Evolutionary conservation across 2,888 invertebrate genomes (phyloP), one percentile per base, ranked within the genome.

Genomic region (Amorpha juglandis): DNA sequence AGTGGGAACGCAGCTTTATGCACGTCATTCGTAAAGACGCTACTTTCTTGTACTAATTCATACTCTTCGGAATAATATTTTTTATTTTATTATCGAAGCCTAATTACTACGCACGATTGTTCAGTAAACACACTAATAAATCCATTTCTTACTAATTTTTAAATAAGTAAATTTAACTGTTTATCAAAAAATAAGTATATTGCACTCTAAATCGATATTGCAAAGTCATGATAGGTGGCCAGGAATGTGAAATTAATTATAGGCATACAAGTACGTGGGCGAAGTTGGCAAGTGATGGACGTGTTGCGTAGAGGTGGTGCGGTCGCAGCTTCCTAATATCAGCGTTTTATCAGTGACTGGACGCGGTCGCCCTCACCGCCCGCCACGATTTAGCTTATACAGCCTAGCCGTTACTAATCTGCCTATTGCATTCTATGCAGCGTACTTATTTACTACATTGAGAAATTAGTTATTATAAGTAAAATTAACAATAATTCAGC

Each of bases 321-420:
- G 81, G 83, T 78, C 78, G 82, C 84, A 79, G 84, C 82, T 81
- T 80, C 83, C 84, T 92, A 91, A 92, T 91, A 91, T 89, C 86
- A 81, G 77, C 89, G 86, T 90, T 92, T 90, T 91, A 90, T 92
- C 92, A 92, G 87, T 84, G 88, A 81, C 82, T 68, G 74, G 77
- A 58, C 79, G 86, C 79, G 84, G 82, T 79, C 77, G 72, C 65
- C 68, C 67, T 58, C 71, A 65, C 68, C 71, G 73, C 74, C 73
- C 42, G 19, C 12, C 42, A 12, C 19, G 71, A 69, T 72, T 69
- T 69, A 72, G 74, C 58, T 16, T 19, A 42, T 58, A 38, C 42
- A 58, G 38, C 16, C 42, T 19, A 58, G 38, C 16, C 42, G 19
- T 42, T 58, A 58, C 58, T 58, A 58, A 58, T 58, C 38, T 58